Conservation (phyloP, 1,140 invertebrate genomes). For the Eulimnadia texana region DNA sequence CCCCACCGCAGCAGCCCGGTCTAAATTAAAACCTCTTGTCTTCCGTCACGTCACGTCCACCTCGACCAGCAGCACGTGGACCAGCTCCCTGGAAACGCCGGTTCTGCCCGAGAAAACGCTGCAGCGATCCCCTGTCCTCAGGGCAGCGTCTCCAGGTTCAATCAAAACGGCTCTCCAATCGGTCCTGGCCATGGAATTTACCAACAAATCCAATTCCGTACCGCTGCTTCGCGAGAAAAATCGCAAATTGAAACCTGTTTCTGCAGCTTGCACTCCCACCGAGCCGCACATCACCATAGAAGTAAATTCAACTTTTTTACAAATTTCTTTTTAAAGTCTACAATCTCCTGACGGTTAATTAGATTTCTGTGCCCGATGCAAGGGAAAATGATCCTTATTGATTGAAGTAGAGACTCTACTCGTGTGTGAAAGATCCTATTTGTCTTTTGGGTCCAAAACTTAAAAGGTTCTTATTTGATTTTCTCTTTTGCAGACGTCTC, state of each 20-base stretch:
- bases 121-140: neutral
- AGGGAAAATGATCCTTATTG: no score
- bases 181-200: slow-evolving; percentile 9
- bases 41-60: neutral
- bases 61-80: neutral
- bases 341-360: neutral
- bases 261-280: slow-evolving; percentile 15
- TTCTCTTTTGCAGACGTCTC: slow-evolving; percentile 1
- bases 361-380: no score
- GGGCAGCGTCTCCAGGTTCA: slow-evolving; percentile 2
- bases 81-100: neutral
- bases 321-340: neutral
- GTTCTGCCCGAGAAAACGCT: no score
- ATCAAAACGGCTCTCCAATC: slow-evolving; percentile 13
- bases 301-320: neutral
- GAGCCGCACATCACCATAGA: slow-evolving; percentile 14
- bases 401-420: no score
- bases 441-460: no score
- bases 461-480: neutral
- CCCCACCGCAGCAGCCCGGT: neutral
- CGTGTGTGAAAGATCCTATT: neutral
- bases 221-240: slow-evolving; percentile 1
- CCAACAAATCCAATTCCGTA: slow-evolving; percentile 9
- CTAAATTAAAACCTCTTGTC: neutral
- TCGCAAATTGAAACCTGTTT: slow-evolving; percentile 8